phyloP scores from a whole-genome alignment of 53 echinoderm and acorn worm genomes.

The Antedon mediterranea region DNA sequence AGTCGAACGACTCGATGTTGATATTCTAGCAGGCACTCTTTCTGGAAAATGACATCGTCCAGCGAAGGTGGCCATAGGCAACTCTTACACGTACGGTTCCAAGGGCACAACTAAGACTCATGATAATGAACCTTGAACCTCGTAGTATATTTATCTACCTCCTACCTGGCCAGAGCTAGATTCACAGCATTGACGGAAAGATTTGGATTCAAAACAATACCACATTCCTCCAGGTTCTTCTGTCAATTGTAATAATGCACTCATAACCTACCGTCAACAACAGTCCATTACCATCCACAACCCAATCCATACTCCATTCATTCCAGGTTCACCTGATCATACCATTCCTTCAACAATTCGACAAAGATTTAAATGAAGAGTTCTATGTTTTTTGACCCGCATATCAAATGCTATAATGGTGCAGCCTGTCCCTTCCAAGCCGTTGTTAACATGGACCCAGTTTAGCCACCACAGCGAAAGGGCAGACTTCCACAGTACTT shows the following conservation, averaged over 20 bases:
- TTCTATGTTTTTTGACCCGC: no score
- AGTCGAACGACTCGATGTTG: not conserved
- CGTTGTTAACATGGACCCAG: not conserved
- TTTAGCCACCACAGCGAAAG: not conserved
- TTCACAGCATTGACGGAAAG: not conserved
- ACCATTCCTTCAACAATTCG: not conserved
- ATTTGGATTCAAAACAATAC: not conserved
- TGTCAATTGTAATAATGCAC: not conserved
- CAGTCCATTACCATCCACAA: no score
- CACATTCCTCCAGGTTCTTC: not conserved
- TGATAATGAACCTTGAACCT: not conserved
- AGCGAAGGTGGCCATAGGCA: slow-evolving; percentile 5
- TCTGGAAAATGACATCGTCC: not conserved
- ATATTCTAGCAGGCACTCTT: not conserved
- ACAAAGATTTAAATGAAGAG: not conserved
- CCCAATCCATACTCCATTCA: no score
- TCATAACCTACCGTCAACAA: not conserved
- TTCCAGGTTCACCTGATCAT: no score
- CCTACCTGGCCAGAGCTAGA: not conserved
- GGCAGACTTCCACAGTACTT: not conserved
- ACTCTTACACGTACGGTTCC: slow-evolving; percentile 7
- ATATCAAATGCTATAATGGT: not conserved
- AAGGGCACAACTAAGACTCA: not conserved
- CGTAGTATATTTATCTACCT: not conserved
- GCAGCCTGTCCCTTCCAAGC: not conserved